A percentile compares a stretch with the other conserved stretches of the same genome.
Conservation (phyloP, 2,113 vertebrate species). For the Athene cunicularia region DNA sequence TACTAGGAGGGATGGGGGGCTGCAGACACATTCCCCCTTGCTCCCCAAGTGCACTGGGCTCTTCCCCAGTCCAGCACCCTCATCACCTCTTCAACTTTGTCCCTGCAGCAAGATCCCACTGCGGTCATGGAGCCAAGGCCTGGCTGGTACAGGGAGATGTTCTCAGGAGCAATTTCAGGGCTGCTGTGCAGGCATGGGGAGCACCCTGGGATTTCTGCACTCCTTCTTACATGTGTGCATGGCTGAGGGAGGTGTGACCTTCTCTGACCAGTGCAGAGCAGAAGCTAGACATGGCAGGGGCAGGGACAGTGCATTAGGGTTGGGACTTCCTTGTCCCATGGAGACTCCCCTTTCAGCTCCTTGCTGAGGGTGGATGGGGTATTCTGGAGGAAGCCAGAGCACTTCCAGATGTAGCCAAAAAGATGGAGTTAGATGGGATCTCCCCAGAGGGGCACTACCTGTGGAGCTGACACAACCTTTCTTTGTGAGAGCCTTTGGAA, state of each 20-base stretch:
- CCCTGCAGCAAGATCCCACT: background rate
- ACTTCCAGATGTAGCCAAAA: background rate
- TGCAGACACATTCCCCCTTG: rapidly evolving
- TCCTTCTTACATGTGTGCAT: background rate
- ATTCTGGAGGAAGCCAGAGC: background rate
- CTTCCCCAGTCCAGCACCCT: background rate
- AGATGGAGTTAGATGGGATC: background rate
- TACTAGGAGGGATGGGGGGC: background rate
- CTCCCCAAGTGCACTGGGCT: background rate
- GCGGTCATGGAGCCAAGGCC: rapidly evolving
- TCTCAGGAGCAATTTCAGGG: background rate
- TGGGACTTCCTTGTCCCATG: background rate
- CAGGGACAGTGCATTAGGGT: background rate
- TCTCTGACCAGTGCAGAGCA: rapidly evolving
- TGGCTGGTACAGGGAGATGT: rapidly evolving
- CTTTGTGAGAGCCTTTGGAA: background rate
- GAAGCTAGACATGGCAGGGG: background rate
- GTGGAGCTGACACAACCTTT: background rate
- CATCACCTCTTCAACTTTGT: background rate
- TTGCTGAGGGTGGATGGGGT: background rate
- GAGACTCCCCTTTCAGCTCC: background rate
- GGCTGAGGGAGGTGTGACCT: background rate
- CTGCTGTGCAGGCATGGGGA: background rate
- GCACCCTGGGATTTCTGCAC: background rate
- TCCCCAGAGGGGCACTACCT: background rate